Base-by-base conservation (phyloP, 2,888 invertebrate genomes). In the Ophion ventricosus region DNA sequence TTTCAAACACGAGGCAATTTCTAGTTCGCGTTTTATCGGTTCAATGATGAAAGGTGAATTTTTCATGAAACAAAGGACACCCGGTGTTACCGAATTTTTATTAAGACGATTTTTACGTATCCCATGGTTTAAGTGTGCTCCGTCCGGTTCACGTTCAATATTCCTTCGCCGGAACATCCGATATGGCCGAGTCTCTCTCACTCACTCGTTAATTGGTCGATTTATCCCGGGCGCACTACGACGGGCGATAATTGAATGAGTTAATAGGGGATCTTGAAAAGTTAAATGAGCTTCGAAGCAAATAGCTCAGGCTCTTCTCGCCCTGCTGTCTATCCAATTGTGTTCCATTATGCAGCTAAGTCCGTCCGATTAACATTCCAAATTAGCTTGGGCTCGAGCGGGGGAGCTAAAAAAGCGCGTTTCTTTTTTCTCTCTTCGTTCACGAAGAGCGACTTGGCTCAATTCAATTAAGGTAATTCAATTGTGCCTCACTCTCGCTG, bases 261-360 rank as follows among this genome's bases (percentile, higher is more conserved):
- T 43, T 66, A 75, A 78, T 69, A 70, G 57, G 49, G 59, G 69
- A 56, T 81, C 57, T 70, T 59, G 74, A 75, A 84, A 75, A 66
- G 56, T 70, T 26, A 63, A 63, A 73, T 81, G 70, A 66, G 74
- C 75, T 84, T 70, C 54, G 70, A 78, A 76, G 75, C 78, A 75
- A 84, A 84, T 84, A 78, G 81, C 78, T 81, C 73, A 72, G 70
- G 49, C 49, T 14, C 17, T 49, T 49, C 57, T 14, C 84, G 64
- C 81, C 74, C 78, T 49, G 81, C 64, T 70, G 74, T 77, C 82
- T 73, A 80, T 82, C 75, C 84, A 78, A 86, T 84, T 84, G 70
- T 75, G 26, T 72, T 75, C 74, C 79, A 86, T 86, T 79, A 85
- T 85, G 79, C 83, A 82, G 74, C 83, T 86, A 73, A 85, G 63